A percentile compares a stretch with the other conserved stretches of the same genome.
These are phyloP conservation scores for Selenia dentaria DNA, from an alignment of 2,888 invertebrate genomes.

Conservation along the genomic window DNA sequence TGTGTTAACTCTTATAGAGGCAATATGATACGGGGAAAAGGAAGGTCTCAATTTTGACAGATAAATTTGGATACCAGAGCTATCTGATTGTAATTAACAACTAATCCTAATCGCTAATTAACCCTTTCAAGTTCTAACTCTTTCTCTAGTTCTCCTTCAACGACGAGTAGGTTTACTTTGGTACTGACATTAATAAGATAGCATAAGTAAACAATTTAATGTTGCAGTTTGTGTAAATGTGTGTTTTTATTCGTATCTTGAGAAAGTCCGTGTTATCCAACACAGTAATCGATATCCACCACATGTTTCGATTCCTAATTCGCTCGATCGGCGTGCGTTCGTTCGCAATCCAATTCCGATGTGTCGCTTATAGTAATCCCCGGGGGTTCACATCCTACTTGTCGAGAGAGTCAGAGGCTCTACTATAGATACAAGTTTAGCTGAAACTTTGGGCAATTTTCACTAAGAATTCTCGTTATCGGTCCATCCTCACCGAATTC, in stretches of 20 bases:
- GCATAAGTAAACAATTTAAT: too few relatives aligned
- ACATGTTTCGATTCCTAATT: slow-evolving; percentile 31
- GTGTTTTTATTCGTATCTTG: background rate
- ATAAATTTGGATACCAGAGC: too few relatives aligned
- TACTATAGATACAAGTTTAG: slow-evolving; percentile 13
- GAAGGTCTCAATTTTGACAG: too few relatives aligned
- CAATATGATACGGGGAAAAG: too few relatives aligned
- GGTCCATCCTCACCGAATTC: slow-evolving; percentile 16
- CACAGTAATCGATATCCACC: slow-evolving; percentile 20
- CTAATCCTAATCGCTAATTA: too few relatives aligned
- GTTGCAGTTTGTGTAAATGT: too few relatives aligned
- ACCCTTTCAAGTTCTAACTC: too few relatives aligned
- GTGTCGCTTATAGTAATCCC: slow-evolving; percentile 48
- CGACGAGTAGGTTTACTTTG: too few relatives aligned
- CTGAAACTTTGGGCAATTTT: slow-evolving; percentile 13
- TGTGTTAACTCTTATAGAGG: too few relatives aligned
- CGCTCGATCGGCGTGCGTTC: slow-evolving; percentile 31
- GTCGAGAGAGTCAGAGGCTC: slow-evolving; percentile 21
- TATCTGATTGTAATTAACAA: too few relatives aligned
- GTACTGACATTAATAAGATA: too few relatives aligned
- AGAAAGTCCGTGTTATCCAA: background rate
- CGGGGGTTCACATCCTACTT: slow-evolving; percentile 44
- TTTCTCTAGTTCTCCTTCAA: too few relatives aligned
- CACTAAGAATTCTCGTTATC: slow-evolving; percentile 19
- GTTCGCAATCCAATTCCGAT: slow-evolving; percentile 44